Conservation (phyloP, 2,888 invertebrate species). For the Pardosa pseudoannulata region DNA sequence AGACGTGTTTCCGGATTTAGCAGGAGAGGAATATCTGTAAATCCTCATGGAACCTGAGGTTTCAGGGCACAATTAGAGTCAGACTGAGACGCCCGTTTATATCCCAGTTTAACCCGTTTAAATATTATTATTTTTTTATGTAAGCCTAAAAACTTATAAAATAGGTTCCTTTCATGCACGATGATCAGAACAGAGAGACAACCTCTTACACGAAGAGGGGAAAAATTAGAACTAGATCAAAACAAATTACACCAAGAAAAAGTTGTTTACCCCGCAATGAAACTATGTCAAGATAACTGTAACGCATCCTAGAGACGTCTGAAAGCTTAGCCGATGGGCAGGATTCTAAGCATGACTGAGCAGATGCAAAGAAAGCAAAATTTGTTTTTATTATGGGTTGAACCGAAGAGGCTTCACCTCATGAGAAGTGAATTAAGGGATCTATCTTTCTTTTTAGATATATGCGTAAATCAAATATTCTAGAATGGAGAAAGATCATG, state of each 20-base stretch:
- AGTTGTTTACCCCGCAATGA: conserved; percentile 24
- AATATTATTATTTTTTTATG: background rate
- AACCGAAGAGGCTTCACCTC: background rate
- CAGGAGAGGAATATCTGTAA: too few relatives aligned
- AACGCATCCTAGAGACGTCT: background rate
- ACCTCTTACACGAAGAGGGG: background rate
- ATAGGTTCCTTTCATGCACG: too few relatives aligned
- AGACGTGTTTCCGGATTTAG: too few relatives aligned
- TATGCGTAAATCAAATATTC: too few relatives aligned
- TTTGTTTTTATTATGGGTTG: conserved; percentile 7
- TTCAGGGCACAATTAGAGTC: too few relatives aligned
- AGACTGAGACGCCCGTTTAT: too few relatives aligned
- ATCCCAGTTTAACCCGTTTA: background rate
- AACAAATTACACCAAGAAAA: conserved; percentile 21
- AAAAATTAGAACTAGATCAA: conserved; percentile 13
- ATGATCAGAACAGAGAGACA: background rate
- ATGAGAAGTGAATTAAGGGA: too few relatives aligned
- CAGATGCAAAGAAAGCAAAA: background rate
- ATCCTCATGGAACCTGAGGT: too few relatives aligned
- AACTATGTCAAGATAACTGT: conserved; percentile 43
- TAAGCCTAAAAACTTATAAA: background rate
- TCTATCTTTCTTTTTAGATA: too few relatives aligned
- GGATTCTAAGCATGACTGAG: background rate
- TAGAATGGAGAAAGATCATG: too few relatives aligned
- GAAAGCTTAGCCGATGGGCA: background rate